phyloP scores from a whole-genome alignment of 2,113 vertebrate species.

The Fulmarus glacialis region DNA sequence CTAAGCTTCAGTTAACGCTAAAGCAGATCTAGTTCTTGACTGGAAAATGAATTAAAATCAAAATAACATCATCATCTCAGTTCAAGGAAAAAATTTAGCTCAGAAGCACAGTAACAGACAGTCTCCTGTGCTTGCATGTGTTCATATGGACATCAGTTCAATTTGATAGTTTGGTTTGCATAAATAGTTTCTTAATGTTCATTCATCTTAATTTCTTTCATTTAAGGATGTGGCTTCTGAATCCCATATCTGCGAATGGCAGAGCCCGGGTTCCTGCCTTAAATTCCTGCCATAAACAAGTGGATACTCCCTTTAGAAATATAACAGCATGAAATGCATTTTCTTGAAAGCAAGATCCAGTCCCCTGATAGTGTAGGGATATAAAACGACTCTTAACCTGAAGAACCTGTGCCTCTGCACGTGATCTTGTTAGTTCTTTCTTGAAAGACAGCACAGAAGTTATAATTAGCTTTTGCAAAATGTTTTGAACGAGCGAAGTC shows the following conservation, averaged over 20 bases:
- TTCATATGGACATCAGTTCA: background rate
- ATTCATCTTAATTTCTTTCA: background rate
- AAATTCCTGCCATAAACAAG: background rate
- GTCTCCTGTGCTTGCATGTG: background rate
- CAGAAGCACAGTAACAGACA: background rate
- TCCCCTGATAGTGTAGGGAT: background rate
- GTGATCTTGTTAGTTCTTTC: background rate
- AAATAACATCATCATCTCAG: background rate
- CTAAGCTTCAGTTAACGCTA: background rate
- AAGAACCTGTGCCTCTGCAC: constrained; percentile 14
- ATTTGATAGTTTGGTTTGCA: background rate
- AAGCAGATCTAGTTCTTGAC: background rate
- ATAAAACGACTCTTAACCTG: background rate
- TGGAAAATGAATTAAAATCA: constrained; percentile 12
- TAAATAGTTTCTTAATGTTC: background rate
- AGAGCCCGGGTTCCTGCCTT: background rate
- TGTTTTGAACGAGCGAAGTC: background rate
- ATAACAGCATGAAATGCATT: background rate
- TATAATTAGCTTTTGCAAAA: constrained; percentile 16
- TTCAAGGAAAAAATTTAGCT: background rate
- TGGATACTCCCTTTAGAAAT: background rate
- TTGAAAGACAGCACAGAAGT: background rate
- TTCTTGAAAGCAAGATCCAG: constrained; percentile 17
- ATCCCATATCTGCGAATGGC: background rate
- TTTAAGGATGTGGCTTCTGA: background rate